Evolutionary conservation across 2,113 vertebrate species (phyloP).

Genomic region (Empidonax alnorum): DNA sequence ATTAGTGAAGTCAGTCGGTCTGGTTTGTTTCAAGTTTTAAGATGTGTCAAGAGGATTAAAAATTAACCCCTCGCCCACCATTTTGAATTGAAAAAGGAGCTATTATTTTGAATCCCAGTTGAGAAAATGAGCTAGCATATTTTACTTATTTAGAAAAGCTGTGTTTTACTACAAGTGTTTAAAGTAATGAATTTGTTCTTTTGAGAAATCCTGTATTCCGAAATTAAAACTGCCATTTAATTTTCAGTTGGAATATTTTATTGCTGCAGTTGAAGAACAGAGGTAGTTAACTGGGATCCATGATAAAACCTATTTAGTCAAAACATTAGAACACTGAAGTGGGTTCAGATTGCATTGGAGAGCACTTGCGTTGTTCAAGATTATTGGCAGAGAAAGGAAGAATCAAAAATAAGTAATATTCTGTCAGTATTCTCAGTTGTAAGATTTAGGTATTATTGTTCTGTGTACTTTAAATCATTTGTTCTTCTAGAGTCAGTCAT

Average conservation of each 20-base stretch:
- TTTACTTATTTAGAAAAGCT: neutral
- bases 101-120: neutral
- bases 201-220: neutral
- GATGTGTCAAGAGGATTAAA: neutral
- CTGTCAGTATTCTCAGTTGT: neutral
- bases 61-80: fast-evolving
- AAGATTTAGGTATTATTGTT: neutral
- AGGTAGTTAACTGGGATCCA: neutral
- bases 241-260: neutral
- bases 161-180: neutral
- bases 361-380: neutral
- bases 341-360: neutral
- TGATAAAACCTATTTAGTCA: neutral
- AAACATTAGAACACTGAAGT: neutral
- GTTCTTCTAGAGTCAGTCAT: neutral
- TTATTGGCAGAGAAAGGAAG: neutral
- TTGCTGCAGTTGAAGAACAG: neutral
- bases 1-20: neutral
- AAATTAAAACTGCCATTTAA: neutral
- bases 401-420: neutral
- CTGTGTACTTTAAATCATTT: neutral
- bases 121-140: neutral
- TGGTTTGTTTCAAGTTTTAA: neutral
- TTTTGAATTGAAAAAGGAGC: neutral
- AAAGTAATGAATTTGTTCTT: neutral